Evolutionary conservation across 1,140 invertebrate species (phyloP), one percentile per base, ranked within the genome.

Genomic region (Caerostris darwini): DNA sequence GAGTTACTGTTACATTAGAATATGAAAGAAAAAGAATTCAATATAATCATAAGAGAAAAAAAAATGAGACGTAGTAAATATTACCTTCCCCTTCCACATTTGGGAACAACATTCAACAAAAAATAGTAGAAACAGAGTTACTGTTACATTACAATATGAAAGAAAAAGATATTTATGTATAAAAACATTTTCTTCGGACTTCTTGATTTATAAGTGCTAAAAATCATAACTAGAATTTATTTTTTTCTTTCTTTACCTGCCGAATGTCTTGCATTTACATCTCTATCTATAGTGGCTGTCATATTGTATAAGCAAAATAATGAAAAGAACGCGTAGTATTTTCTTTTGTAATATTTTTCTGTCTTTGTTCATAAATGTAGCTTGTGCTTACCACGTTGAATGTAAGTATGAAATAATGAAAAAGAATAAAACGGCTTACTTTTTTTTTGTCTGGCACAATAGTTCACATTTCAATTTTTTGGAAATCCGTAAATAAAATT

Each of bases 311-410:
- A 10, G 34, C 12, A 8, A 50, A 34, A 77, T 34, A 77, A 77
- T 50, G 19, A 77, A 50, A 5, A 53, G 69, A 34, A 77, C 34
- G 34, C 67, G n/a, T 7, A 50, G n/a, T 69, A 19, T 6, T 3
- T n/a, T 6, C 6, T 69, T n/a, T n/a, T n/a, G n/a, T n/a, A n/a
- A n/a, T n/a, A n/a, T n/a, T n/a, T n/a, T n/a, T 34, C 34, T 14
- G 69, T 77, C 69, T 77, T 77, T 19, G 12, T 77, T 77, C 34
- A 77, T 77, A 50, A 53, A 77, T 77, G 5, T 77, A 77, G 34
- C 50, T 12, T 50, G 50, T 77, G 34, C 10, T 34, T 10, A 10
- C 8, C 7, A 10, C 69, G 50, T 6, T 77, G 69, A 77, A 50
- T 50, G 34, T 10, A 50, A 4, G 34, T 50, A 5, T 3, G 7